Conservation (phyloP, 2,888 invertebrate species). For the Nemurella pictetii region DNA sequence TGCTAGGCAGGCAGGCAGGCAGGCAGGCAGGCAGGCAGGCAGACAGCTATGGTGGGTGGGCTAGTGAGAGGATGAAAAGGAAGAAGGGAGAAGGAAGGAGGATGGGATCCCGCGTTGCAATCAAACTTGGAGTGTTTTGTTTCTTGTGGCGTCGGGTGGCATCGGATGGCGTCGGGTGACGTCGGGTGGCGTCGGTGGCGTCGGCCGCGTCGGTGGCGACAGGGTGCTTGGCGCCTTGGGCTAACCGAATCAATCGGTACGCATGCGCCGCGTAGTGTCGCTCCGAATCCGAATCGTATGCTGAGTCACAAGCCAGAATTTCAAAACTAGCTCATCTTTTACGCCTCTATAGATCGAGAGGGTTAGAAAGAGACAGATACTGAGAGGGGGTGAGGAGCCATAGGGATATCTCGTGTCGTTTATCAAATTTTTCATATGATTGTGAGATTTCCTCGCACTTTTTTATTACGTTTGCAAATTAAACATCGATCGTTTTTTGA, state of each 20-base stretch:
- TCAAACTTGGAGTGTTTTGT: slow-evolving; percentile 27
- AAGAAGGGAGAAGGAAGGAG: not conserved
- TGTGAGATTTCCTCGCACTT: slow-evolving; percentile 14
- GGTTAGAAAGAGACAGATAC: not conserved
- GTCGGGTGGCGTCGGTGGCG: no score
- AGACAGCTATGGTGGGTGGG: not conserved
- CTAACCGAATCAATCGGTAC: not conserved
- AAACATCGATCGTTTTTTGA: slow-evolving; percentile 13
- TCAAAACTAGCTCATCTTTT: not conserved
- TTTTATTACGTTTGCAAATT: not conserved
- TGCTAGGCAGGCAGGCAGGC: no score
- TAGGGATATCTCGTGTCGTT: not conserved
- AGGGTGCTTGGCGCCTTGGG: not conserved
- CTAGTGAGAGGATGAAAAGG: not conserved
- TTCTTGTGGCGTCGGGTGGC: slow-evolving; percentile 22
- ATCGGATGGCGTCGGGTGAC: not conserved
- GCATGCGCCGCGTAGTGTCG: slow-evolving; percentile 14
- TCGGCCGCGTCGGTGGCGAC: no score
- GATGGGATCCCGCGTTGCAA: slow-evolving; percentile 15
- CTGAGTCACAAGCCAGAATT: not conserved
- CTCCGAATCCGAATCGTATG: not conserved
- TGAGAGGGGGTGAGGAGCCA: not conserved
- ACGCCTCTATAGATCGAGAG: no score
- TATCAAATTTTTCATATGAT: slow-evolving; percentile 1
- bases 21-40: not conserved